Base-by-base conservation (phyloP, 2,113 vertebrate genomes). In the Zapus hudsonius region DNA sequence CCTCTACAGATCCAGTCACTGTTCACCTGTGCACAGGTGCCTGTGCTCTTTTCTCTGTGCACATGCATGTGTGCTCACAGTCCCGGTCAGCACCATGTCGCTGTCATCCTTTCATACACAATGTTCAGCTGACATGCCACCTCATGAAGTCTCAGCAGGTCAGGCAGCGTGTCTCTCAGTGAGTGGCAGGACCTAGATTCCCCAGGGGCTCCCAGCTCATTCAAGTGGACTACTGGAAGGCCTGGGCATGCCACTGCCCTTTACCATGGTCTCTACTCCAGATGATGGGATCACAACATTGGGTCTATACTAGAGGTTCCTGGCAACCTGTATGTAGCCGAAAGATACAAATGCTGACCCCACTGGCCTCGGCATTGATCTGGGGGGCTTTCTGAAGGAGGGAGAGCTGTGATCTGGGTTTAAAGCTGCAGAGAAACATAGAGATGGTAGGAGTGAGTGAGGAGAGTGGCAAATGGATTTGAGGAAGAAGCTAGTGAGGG, bases 321-420 rank as follows among this genome's bases (percentile, higher is more conserved):
- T 57, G 55, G 40, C 22, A 75, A 42, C 20, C 52, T 38, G 0
- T 31, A 40, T 67, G 11, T 3, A 25, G 66, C 67, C 1, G 3
- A 87, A 73, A 33, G 38, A 83, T 5, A 25, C 29, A 82, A 90
- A 70, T 27, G 52, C 38, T 81, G 72, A 61, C 17, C 25, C 5
- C 22, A 13, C 25, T 15, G 31, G 84, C 38, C 11, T 79, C 38
- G 23, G 76, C 29, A 19, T 5, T n/a, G 47, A 47, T 27, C 17
- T 25, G 63, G 75, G 74, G 42, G 76, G 40, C 42, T 84, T 80
- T 33, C 80, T 73, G 52, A 40, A 67, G 42, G 84, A 70, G 12
- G 55, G 47, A 42, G 69, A 36, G 44, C 64, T 87, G 1, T 63
- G 55, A 33, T 86, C 33, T 87, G 47, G 25, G 20, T 79, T 96